Evolutionary conservation across 2,888 invertebrate species (phyloP), one percentile per base, ranked within the genome.

Genomic region (Laspeyria flexula): DNA sequence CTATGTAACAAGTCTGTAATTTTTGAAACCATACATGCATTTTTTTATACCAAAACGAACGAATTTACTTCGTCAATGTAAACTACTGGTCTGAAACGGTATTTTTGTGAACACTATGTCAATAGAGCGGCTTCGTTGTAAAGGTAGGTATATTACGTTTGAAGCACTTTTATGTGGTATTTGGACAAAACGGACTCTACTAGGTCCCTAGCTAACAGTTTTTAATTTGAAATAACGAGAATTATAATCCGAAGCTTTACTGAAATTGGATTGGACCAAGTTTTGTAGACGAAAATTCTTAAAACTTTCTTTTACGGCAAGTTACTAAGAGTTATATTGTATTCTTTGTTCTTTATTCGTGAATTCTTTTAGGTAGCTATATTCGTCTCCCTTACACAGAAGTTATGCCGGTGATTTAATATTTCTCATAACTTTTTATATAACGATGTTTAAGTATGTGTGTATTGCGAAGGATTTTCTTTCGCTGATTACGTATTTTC

Each of bases 271-370:
- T 72, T 67, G 54, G 29, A 42, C 49, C 31, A 64, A 63, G 57
- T 72, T 69, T 58, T 18, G 52, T 44, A 60, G 65, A 61, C 56
- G 58, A 65, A 67, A 61, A 61, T 61, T 65, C 60, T 58, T 55
- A 35, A 65, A 69, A 69, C 57, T 67, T 66, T 66, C 49, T 59
- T 64, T 60, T 62, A 58, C 59, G 49, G 50, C 55, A 58, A 59
- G 62, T 69, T 71, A 55, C 34, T 55, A 43, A 45, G 57, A 64
- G 53, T 67, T 65, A 71, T 71, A 61, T 69, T 58, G 60, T 65
- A 53, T 67, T 60, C 59, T 58, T 59, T 64, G 57, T 71, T 65
- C 61, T 70, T 66, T 66, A 56, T 53, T 63, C 55, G 58, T 31
- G 35, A 55, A 55, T 66, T 57, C 25, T 65, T 61, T 63, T 53